These are phyloP conservation scores for Syngnathus scovelli DNA, from an alignment of 2,113 vertebrate species.

Conservation along the genomic window DNA sequence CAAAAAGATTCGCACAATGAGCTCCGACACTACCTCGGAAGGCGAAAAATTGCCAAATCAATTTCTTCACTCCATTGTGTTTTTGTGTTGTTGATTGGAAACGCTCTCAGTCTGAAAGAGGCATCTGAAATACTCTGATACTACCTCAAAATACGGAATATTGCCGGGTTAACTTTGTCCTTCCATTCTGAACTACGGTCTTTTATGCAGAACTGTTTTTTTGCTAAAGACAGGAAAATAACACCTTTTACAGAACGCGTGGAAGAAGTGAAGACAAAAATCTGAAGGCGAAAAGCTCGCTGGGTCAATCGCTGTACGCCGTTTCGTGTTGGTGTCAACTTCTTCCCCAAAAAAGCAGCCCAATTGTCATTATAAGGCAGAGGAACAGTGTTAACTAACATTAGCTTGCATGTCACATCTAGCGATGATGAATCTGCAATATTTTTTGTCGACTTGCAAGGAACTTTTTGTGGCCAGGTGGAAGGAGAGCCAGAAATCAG, in stretches of 20 bases:
- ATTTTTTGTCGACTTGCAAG: neutral
- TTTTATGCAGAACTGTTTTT: too few species aligned
- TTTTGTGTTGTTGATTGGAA: neutral
- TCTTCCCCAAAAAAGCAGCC: too few species aligned
- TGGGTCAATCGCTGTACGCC: too few species aligned
- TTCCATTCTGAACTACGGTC: too few species aligned
- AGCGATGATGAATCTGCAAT: neutral
- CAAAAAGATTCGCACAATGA: neutral
- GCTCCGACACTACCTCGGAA: neutral
- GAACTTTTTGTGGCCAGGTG: slow-evolving; percentile 34
- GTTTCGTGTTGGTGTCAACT: too few species aligned
- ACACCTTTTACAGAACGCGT: too few species aligned
- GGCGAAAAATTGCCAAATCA: neutral
- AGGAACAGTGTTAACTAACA: neutral
- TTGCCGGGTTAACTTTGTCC: neutral
- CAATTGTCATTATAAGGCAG: neutral
- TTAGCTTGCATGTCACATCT: neutral
- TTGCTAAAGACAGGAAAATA: too few species aligned
- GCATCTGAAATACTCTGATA: neutral
- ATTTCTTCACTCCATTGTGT: neutral
- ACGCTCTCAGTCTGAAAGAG: neutral
- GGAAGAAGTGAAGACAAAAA: too few species aligned
- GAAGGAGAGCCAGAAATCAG: slow-evolving; percentile 36
- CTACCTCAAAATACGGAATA: neutral
- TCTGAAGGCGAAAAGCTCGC: too few species aligned